Conservation (phyloP, 2,113 vertebrate species). For the Balaenoptera acutorostrata region DNA sequence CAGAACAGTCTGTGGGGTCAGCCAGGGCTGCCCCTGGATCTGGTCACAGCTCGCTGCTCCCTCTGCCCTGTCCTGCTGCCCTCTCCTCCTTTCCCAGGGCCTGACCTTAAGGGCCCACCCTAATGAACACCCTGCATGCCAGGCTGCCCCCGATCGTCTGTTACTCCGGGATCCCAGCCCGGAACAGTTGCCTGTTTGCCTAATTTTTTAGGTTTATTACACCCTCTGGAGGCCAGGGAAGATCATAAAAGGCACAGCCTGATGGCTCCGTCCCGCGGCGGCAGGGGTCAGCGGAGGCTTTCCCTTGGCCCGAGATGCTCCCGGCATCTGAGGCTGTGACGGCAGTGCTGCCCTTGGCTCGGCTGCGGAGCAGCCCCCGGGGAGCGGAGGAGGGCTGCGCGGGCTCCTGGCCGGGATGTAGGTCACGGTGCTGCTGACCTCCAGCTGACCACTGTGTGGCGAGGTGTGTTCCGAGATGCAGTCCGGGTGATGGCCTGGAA, state of each 20-base stretch:
- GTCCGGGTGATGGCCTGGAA: not conserved
- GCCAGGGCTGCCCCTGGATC: no score
- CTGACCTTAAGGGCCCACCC: no score
- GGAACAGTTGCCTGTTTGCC: not conserved
- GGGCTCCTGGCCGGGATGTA: not conserved
- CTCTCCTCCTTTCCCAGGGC: not conserved
- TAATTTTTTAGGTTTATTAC: not conserved
- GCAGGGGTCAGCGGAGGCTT: not conserved
- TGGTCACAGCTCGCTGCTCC: no score
- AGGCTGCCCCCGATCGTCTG: not conserved
- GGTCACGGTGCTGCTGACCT: not conserved
- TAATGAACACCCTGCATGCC: not conserved
- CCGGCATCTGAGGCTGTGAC: not conserved
- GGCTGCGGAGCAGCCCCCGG: accelerated
- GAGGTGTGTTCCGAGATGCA: not conserved
- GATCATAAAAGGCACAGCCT: not conserved
- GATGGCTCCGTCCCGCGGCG: no score
- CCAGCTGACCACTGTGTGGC: not conserved
- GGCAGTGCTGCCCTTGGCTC: not conserved
- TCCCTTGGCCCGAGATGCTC: not conserved
- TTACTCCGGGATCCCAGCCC: not conserved
- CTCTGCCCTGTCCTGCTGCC: not conserved
- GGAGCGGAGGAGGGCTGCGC: not conserved
- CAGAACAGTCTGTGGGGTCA: not conserved
- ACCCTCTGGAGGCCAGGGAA: no score